These are phyloP conservation scores for Cyprinodon tularosa DNA, from an alignment of 2,113 vertebrate species.

Conservation along the genomic window DNA sequence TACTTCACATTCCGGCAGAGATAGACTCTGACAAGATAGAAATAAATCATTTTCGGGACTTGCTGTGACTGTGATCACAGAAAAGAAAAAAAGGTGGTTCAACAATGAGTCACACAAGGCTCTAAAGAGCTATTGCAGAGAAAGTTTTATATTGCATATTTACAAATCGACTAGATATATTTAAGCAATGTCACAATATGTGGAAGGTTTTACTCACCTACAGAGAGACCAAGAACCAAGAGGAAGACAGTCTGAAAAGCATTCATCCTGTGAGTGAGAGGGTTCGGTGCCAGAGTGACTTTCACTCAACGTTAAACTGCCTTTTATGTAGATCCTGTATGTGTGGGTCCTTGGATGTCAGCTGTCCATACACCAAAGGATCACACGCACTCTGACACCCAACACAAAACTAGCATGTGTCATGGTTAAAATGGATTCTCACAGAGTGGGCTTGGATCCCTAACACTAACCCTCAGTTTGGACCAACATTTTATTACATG, in stretches of 20 bases:
- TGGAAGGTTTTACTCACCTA: slow-evolving; percentile 58
- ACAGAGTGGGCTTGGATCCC: background rate
- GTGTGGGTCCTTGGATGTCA: slow-evolving; percentile 21
- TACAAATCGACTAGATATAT: background rate
- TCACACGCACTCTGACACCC: slow-evolving; percentile 13
- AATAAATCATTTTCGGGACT: no score
- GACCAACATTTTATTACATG: no score
- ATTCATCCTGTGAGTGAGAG: slow-evolving; percentile 55
- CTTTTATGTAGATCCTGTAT: slow-evolving; percentile 40
- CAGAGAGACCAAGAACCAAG: slow-evolving; percentile 50
- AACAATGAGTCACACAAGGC: no score
- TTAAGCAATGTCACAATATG: background rate
- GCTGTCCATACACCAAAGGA: slow-evolving; percentile 34
- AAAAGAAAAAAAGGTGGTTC: no score
- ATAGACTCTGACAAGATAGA: no score
- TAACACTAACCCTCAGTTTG: no score
- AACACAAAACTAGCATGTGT: slow-evolving; percentile 22
- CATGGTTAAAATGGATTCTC: slow-evolving; percentile 10
- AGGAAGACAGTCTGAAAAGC: slow-evolving; percentile 45
- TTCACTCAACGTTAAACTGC: background rate
- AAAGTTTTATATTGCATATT: background rate
- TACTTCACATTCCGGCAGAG: no score
- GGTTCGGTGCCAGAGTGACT: background rate
- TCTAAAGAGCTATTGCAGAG: background rate
- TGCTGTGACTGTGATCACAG: background rate